Percentiles rank a stretch among this genome's conserved stretches.
These are phyloP conservation scores for Heliopora coerulea DNA, from an alignment of 92 coral and sea anemone species.

Conservation along the genomic window DNA sequence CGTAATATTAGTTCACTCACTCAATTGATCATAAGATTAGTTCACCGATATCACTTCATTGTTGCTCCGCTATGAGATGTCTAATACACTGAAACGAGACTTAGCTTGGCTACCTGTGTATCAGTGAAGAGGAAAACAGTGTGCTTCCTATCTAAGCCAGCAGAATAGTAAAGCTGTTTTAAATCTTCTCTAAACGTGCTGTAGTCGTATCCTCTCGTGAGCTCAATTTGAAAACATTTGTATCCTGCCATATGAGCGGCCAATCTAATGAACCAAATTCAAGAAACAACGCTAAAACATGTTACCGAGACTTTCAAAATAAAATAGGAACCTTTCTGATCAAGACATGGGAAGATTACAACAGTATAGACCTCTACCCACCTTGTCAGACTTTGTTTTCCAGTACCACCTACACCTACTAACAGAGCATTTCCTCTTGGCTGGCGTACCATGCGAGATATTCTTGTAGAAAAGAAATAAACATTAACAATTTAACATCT, in stretches of 20 bases:
- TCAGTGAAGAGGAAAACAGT: slow-evolving; percentile 96
- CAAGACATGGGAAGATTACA: too few relatives aligned
- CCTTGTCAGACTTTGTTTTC: slow-evolving; percentile 97
- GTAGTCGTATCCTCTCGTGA: slow-evolving; percentile 96
- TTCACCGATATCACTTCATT: too few relatives aligned
- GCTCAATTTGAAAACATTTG: slow-evolving; percentile 95
- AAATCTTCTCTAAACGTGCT: slow-evolving; percentile 90
- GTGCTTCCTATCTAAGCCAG: slow-evolving; percentile 88
- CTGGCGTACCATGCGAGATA: slow-evolving; percentile 99
- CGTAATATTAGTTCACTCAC: neutral
- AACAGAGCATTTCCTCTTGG: slow-evolving; percentile 96
- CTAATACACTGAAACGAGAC: neutral
- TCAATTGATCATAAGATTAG: too few relatives aligned
- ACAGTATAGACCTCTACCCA: slow-evolving; percentile 5
- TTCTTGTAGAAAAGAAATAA: slow-evolving; percentile 46
- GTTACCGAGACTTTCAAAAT: too few relatives aligned
- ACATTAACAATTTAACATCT: neutral
- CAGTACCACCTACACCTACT: slow-evolving; percentile 99
- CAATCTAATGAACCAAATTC: slow-evolving; percentile 58
- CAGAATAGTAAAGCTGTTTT: slow-evolving; percentile 81
- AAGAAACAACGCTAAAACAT: too few relatives aligned
- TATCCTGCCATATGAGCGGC: slow-evolving; percentile 98
- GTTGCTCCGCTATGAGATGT: too few relatives aligned
- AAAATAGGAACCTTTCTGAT: too few relatives aligned
- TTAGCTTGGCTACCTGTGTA: slow-evolving; percentile 64